These are phyloP conservation scores for Drosophila pseudoananassae DNA, from an alignment of 1,140 invertebrate species.

Conservation along the genomic window DNA sequence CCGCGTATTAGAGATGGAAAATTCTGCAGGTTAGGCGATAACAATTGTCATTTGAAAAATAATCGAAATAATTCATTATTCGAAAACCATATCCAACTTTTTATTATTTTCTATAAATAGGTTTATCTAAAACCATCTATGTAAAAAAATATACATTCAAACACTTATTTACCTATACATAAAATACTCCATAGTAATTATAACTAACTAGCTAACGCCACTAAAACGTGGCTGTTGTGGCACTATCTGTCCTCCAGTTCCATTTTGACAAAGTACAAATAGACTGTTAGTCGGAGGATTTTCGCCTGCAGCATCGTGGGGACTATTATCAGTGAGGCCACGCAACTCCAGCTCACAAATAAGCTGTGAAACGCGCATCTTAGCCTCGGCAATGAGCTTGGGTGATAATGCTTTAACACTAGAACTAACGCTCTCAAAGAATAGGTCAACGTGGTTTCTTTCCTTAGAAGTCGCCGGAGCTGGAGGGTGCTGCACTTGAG, in stretches of 20 bases:
- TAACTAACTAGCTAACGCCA: conserved; percentile 28
- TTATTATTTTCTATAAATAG: neutral
- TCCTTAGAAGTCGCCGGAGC: conserved; percentile 31
- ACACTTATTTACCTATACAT: conserved; percentile 23
- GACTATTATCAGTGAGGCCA: conserved; percentile 51
- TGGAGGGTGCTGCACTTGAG: conserved; percentile 4
- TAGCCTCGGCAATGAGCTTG: conserved; percentile 75
- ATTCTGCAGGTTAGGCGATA: neutral
- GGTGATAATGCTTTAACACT: conserved; percentile 77
- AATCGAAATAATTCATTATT: neutral
- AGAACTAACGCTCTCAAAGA: conserved; percentile 80
- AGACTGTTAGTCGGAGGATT: conserved; percentile 12
- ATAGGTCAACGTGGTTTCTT: conserved; percentile 77
- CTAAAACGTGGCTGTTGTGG: conserved; percentile 30
- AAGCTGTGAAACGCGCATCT: conserved; percentile 79
- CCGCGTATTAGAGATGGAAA: neutral
- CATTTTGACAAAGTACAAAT: neutral
- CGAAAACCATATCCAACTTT: neutral
- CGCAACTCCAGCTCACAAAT: conserved; percentile 78
- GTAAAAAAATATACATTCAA: neutral
- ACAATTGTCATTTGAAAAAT: neutral
- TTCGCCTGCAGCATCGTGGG: conserved; percentile 8
- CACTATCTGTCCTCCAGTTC: conserved; percentile 5
- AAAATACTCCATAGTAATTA: conserved; percentile 13
- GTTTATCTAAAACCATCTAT: neutral